A percentile compares a stretch with the other conserved stretches of the same genome.
phyloP scores from a whole-genome alignment of 2,888 invertebrate species.

The Calephelis perditalis region DNA sequence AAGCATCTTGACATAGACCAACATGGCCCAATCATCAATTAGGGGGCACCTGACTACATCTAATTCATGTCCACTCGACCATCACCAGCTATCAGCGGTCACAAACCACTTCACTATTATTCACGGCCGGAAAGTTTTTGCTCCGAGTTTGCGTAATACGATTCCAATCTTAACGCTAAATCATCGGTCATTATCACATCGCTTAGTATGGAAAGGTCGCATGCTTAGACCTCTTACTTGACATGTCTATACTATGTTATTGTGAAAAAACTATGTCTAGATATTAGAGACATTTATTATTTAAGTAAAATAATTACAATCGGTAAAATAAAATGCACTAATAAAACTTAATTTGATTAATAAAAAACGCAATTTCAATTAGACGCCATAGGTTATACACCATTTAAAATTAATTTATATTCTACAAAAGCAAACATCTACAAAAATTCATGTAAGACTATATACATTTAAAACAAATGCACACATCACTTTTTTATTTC shows the following conservation, averaged over 20 bases:
- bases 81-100: constrained; percentile 10
- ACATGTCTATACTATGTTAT: not conserved
- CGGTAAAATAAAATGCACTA: too few species aligned
- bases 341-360: too few species aligned
- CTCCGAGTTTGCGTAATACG: constrained; percentile 33
- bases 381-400: too few species aligned
- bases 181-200: constrained; percentile 31
- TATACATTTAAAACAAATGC: too few species aligned
- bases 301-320: too few species aligned
- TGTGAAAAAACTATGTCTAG: too few species aligned
- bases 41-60: constrained; percentile 2
- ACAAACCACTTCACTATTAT: constrained; percentile 19
- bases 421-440: too few species aligned
- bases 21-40: constrained; percentile 6
- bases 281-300: too few species aligned
- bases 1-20: not conserved
- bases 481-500: too few species aligned
- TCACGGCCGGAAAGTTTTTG: constrained; percentile 21
- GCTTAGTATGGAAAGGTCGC: constrained; percentile 7
- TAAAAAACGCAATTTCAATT: too few species aligned
- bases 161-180: constrained; percentile 39
- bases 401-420: too few species aligned
- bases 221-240: constrained; percentile 11
- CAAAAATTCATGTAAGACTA: too few species aligned
- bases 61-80: constrained; percentile 7